Evolutionary conservation across 2,888 invertebrate species (phyloP).

Genomic region (Blastobasis lacticolella): DNA sequence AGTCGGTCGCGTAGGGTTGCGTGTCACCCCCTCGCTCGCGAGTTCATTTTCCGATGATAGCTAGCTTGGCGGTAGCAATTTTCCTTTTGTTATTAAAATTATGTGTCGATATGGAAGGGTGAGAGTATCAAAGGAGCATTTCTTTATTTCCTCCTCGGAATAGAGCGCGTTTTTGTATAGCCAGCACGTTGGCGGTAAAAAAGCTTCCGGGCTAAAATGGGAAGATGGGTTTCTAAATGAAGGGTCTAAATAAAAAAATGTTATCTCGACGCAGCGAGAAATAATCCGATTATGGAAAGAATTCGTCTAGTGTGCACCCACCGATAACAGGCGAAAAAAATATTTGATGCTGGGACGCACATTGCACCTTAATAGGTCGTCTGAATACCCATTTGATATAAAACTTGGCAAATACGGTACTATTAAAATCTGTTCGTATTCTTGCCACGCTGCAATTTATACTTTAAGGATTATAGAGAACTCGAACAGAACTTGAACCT

Average conservation of each 20-base stretch:
- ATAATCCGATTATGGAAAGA: conserved; percentile 16
- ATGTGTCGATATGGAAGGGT: conserved; percentile 29
- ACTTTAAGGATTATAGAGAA: no score
- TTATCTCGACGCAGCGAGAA: neutral
- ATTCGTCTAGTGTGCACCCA: neutral
- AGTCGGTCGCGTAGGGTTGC: conserved; percentile 28
- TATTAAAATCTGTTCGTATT: no score
- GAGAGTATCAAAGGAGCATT: conserved; percentile 33
- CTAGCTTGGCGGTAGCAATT: conserved; percentile 56
- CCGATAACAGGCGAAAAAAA: neutral
- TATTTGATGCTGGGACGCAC: no score
- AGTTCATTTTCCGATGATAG: conserved; percentile 44
- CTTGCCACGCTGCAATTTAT: no score
- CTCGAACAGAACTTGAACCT: no score
- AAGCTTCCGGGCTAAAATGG: neutral
- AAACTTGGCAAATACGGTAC: no score
- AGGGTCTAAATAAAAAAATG: neutral
- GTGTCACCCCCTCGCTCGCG: conserved; percentile 41
- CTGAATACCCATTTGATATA: no score
- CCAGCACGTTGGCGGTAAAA: neutral
- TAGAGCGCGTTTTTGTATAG: conserved; percentile 28
- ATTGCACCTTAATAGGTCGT: no score
- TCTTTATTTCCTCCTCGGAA: conserved; percentile 42
- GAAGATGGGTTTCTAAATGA: neutral
- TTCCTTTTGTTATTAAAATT: conserved; percentile 51